Evolutionary conservation across 1,140 invertebrate species (phyloP), one percentile per base, ranked within the genome.

Genomic region (Argopecten irradians): DNA sequence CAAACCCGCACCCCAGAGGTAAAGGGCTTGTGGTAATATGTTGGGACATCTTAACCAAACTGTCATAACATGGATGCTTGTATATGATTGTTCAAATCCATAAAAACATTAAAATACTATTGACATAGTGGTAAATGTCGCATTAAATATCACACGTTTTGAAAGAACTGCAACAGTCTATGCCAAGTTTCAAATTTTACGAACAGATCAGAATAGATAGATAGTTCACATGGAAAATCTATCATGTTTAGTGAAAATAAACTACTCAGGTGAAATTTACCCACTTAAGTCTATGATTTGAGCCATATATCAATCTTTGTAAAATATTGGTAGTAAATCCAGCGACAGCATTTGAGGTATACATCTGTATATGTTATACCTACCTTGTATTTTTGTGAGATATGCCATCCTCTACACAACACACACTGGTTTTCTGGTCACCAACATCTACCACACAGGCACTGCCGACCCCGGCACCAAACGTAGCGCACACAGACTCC

Each of bases 361-460:
- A n/a, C n/a, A n/a, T n/a, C n/a, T n/a, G n/a, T n/a, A 55, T 83
- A 13, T 22, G 32, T 11, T 85, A 1, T 19, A 36, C 41, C 11
- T 90, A 95, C 93, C 98, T 96, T 0, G 98, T 98, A 85, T 97
- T 97, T 93, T 97, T 97, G 93, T 98, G 98, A 84, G 98, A 99
- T 87, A 99, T 98, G 19, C 98, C 98, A 96, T 99, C 98, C 96
- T 99, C 98, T 3, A 99, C 98, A 96, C 98, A 99, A 16, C 98
- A 98, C 22, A 99, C 97, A 0, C 98, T 98, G 0, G 98, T 99
- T 96, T 99, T 99, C 95, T 99, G 98, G 94, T 99, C 98, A 0
- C 98, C 98, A 83, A 99, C 97, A 95, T 99, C 98, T 11, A 99
- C 97, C 22, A 99, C 98, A 96, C 98, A 99, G 13, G 98, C 98